phyloP scores from a whole-genome alignment of 2,888 invertebrate species.

The Ophion costatus region DNA sequence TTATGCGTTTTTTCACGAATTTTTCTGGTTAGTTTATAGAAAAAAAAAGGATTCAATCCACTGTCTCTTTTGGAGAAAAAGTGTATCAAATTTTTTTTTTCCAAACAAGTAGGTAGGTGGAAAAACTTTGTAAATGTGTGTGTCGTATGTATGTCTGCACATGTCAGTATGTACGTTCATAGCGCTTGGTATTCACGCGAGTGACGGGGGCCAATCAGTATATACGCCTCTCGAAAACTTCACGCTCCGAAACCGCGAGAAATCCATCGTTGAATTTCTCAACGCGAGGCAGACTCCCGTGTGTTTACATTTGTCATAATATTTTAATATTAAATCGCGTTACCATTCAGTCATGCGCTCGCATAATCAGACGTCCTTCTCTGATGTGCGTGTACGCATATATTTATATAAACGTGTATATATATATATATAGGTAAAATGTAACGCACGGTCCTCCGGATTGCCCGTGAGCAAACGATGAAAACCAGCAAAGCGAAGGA shows the following conservation, averaged over 20 bases:
- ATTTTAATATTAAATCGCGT: constrained; percentile 84
- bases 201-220: constrained; percentile 80
- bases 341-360: constrained; percentile 82
- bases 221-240: constrained; percentile 55
- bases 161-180: constrained; percentile 24
- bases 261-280: constrained; percentile 39
- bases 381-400: not conserved
- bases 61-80: no score
- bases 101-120: no score
- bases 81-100: no score
- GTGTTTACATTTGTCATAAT: constrained; percentile 84
- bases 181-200: constrained; percentile 81
- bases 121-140: no score
- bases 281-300: constrained; percentile 30
- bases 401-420: constrained; percentile 25
- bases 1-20: no score
- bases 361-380: constrained; percentile 82
- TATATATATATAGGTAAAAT: not conserved
- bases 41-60: no score
- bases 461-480: constrained; percentile 36
- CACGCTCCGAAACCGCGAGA: constrained; percentile 43
- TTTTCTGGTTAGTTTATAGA: no score
- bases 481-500: constrained; percentile 52
- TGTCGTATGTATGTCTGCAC: no score
- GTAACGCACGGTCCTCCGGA: constrained; percentile 15